A percentile compares a stretch with the other conserved stretches of the same genome.
Evolutionary conservation across 1,140 invertebrate genomes (phyloP).

Genomic region (Prorops nasuta): DNA sequence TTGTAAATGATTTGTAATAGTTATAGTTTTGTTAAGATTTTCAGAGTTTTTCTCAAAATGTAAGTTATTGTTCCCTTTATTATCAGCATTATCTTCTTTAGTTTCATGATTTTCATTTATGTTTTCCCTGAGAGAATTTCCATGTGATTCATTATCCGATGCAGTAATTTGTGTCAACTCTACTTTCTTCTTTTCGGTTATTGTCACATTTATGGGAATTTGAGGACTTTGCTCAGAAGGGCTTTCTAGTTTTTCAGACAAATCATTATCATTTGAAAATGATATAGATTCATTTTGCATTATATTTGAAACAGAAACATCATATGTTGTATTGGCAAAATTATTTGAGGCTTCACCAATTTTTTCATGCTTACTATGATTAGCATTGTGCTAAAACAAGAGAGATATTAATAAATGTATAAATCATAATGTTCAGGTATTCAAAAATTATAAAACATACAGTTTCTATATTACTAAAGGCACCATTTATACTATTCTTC

Average conservation of each 20-base stretch:
- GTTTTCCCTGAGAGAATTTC: constrained; percentile 37
- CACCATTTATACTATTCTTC: constrained; percentile 49
- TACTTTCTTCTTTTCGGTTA: constrained; percentile 43
- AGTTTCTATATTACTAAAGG: constrained; percentile 46
- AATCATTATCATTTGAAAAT: constrained; percentile 38
- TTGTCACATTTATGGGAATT: constrained; percentile 49
- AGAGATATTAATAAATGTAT: constrained; percentile 4
- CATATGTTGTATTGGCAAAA: constrained; percentile 47
- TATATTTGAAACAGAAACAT: constrained; percentile 45
- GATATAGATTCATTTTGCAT: constrained; percentile 37
- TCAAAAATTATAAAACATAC: constrained; percentile 25
- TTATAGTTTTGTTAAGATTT: constrained; percentile 24
- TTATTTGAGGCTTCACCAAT: constrained; percentile 35
- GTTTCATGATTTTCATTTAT: constrained; percentile 13
- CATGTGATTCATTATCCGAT: constrained; percentile 31
- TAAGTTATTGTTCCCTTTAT: constrained; percentile 36
- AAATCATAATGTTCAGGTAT: neutral
- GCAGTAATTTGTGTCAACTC: constrained; percentile 16
- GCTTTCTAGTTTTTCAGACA: constrained; percentile 37
- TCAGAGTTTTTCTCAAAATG: constrained; percentile 22
- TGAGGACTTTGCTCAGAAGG: constrained; percentile 33
- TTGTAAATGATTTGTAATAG: constrained; percentile 13
- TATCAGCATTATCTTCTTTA: constrained; percentile 19
- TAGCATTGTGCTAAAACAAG: constrained; percentile 37
- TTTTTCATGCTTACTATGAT: constrained; percentile 35